These are phyloP conservation scores for Columba guinea DNA, from an alignment of 2,797 vertebrate genomes.

Conservation along the genomic window DNA sequence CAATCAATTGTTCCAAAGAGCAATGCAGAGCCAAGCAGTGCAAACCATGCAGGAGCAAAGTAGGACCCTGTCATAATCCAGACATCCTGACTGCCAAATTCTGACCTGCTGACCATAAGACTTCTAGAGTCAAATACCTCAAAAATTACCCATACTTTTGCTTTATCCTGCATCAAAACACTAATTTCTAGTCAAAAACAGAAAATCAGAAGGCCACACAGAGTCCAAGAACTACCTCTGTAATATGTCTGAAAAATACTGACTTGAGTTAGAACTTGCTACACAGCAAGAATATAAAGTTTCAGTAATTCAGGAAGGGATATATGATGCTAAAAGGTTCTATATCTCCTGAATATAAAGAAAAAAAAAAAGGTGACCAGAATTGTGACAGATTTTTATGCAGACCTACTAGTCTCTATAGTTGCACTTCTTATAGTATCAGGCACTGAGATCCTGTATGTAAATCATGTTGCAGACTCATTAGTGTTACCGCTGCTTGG, in stretches of 20 bases:
- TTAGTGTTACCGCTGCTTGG: conserved; percentile 62
- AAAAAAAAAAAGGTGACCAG: not conserved
- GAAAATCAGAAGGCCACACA: not conserved
- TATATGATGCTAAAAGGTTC: not conserved
- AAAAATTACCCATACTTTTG: not conserved
- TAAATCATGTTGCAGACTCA: conserved; percentile 67
- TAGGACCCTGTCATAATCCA: not conserved
- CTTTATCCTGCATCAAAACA: not conserved
- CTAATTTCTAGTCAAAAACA: not conserved
- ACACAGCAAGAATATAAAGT: not conserved
- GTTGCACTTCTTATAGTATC: conserved; percentile 36
- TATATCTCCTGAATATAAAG: not conserved
- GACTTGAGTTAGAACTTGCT: not conserved
- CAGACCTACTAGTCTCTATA: not conserved
- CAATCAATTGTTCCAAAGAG: not conserved
- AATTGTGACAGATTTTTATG: not conserved
- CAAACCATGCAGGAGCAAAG: not conserved
- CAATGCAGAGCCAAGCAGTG: not conserved
- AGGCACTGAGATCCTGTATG: conserved; percentile 1
- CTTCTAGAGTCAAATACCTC: not conserved
- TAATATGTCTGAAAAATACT: not conserved
- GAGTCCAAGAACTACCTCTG: not conserved
- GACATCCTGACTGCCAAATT: not conserved
- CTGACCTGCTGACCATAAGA: not conserved
- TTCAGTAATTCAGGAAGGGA: not conserved